Conservation (phyloP, 2,797 vertebrate genomes). For the Danionella dracula region DNA sequence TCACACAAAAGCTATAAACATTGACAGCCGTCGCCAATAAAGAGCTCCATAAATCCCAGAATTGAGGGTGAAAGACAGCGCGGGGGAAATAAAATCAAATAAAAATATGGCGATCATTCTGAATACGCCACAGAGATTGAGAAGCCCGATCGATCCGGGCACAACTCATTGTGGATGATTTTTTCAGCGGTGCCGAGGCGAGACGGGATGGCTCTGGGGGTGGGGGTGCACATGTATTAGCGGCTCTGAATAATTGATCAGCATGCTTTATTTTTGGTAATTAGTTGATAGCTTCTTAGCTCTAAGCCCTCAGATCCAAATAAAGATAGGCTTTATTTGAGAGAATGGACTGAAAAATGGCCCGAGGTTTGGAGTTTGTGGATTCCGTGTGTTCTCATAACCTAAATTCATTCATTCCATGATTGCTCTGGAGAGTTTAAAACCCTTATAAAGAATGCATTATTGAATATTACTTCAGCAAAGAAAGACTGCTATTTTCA, state of each 20-base stretch:
- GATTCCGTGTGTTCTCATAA: conserved; percentile 53
- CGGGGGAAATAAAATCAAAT: conserved; percentile 59
- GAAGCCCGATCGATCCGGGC: conserved; percentile 54
- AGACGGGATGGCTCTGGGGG: no score
- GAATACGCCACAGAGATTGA: conserved; percentile 51
- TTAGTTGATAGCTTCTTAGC: conserved; percentile 85
- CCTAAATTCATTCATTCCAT: conserved; percentile 49
- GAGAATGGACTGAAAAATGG: conserved; percentile 42
- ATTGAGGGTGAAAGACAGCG: conserved; percentile 31
- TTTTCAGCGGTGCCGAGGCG: neutral
- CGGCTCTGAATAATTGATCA: conserved; percentile 94
- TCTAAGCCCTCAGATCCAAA: conserved; percentile 73
- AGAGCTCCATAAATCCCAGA: conserved; percentile 60
- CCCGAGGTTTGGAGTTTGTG: conserved; percentile 49
- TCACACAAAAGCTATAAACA: conserved; percentile 52
- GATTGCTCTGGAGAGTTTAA: conserved; percentile 7
- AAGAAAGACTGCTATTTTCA: neutral
- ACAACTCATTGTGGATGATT: conserved; percentile 55
- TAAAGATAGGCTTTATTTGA: conserved; percentile 35
- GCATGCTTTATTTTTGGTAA: conserved; percentile 82
- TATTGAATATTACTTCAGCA: neutral
- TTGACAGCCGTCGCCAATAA: conserved; percentile 49
- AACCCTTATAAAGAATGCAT: neutral
- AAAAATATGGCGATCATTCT: conserved; percentile 53
- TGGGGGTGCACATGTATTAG: conserved; percentile 67